These are phyloP conservation scores for Silurus lanzhouensis DNA, from an alignment of 2,797 vertebrate genomes.

Conservation along the genomic window DNA sequence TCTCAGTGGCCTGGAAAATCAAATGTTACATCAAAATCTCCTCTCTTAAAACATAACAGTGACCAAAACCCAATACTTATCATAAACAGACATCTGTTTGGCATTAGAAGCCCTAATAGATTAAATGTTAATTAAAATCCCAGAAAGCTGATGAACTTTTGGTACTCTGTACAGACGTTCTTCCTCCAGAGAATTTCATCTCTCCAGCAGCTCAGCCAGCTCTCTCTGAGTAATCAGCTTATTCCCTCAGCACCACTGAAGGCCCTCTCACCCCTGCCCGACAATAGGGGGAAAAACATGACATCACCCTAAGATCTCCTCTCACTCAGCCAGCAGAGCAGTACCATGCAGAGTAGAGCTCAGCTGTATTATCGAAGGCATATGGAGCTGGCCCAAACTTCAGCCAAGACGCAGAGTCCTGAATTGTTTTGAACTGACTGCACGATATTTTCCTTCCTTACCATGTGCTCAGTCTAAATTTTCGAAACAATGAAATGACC, in stretches of 20 bases:
- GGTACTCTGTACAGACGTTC: slow-evolving; percentile 40
- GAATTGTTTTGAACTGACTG: slow-evolving; percentile 80
- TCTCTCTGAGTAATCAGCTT: slow-evolving; percentile 62
- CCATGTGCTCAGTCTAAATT: slow-evolving; percentile 64
- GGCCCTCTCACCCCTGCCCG: slow-evolving; percentile 55
- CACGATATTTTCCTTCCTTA: slow-evolving; percentile 53
- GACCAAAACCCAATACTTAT: slow-evolving; percentile 59
- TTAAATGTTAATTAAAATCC: slow-evolving; percentile 71
- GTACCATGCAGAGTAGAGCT: slow-evolving; percentile 55
- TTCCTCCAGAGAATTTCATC: slow-evolving; percentile 47
- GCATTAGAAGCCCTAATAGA: slow-evolving; percentile 66
- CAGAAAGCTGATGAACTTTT: slow-evolving; percentile 59
- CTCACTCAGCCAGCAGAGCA: slow-evolving; percentile 52
- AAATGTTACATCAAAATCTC: slow-evolving; percentile 34
- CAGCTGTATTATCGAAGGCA: slow-evolving; percentile 80
- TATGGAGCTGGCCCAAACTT: slow-evolving; percentile 75
- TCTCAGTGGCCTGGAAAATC: slow-evolving; percentile 43
- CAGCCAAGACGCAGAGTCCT: slow-evolving; percentile 77
- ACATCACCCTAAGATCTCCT: slow-evolving; percentile 68
- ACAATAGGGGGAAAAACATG: slow-evolving; percentile 69
- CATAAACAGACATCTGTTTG: slow-evolving; percentile 71
- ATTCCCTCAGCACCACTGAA: slow-evolving; percentile 60
- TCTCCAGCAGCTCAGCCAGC: slow-evolving; percentile 52
- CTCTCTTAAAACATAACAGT: slow-evolving; percentile 56
- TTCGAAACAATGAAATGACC: slow-evolving; percentile 73